phyloP scores from a whole-genome alignment of 2,113 vertebrate species.

The Tragelaphus imberbis region DNA sequence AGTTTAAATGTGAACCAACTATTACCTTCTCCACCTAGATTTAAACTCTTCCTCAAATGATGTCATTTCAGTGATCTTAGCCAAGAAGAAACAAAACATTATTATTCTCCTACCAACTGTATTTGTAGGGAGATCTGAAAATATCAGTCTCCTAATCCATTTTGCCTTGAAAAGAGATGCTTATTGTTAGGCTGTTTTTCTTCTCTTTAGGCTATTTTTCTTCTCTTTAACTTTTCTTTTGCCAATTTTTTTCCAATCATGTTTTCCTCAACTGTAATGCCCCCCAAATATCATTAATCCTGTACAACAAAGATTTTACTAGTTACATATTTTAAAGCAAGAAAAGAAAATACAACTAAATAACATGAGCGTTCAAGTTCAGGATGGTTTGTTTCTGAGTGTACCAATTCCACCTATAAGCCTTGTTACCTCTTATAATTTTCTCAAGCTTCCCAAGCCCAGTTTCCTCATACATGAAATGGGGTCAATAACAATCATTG shows the following conservation, averaged over 20 bases:
- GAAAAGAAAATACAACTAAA: background rate
- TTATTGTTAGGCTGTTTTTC: background rate
- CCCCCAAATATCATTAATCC: background rate
- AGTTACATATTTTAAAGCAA: background rate
- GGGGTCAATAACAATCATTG: background rate
- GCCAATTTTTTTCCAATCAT: background rate
- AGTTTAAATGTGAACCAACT: background rate
- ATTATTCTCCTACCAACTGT: background rate
- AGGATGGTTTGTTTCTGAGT: background rate
- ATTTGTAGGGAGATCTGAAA: background rate
- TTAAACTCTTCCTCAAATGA: background rate
- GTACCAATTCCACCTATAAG: background rate
- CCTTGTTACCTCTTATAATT: background rate
- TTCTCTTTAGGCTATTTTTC: background rate
- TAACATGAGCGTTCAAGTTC: background rate
- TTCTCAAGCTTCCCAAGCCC: background rate
- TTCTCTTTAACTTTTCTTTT: background rate
- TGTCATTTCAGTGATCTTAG: background rate
- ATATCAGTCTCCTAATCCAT: background rate
- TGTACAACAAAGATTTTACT: background rate
- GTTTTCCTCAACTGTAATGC: background rate
- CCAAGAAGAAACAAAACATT: conserved; percentile 9
- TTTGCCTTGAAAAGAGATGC: background rate
- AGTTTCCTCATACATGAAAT: background rate
- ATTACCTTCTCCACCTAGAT: background rate